Conservation (phyloP, 2,113 vertebrate species). For the Scopus umbretta region DNA sequence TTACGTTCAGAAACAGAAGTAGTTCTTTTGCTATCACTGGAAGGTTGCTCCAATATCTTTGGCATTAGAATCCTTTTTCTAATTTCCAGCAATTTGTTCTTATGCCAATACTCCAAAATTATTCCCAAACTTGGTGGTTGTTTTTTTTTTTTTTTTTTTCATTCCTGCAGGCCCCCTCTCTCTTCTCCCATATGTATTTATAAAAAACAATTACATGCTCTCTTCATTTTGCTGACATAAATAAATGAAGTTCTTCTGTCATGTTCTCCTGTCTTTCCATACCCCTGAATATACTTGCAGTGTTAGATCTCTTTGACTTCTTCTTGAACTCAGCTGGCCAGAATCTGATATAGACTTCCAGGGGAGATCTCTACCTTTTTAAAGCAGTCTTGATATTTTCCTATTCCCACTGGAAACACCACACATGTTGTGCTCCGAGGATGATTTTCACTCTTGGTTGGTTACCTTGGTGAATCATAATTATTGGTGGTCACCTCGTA, state of each 20-base stretch:
- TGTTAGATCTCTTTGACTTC: not conserved
- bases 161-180: not conserved
- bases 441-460: not conserved
- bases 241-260: not conserved
- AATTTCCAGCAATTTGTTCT: not conserved
- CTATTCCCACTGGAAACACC: not conserved
- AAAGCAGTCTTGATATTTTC: not conserved
- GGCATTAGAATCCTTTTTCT: not conserved
- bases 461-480: not conserved
- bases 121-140: not conserved
- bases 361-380: not conserved
- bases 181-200: not conserved
- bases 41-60: not conserved
- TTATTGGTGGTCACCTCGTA: not conserved
- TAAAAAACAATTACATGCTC: not conserved
- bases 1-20: not conserved
- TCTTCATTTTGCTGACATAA: not conserved
- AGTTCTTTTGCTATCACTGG: not conserved
- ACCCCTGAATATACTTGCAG: not conserved
- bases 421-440: fast-evolving
- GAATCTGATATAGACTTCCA: not conserved
- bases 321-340: not conserved
- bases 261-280: not conserved
- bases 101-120: not conserved
- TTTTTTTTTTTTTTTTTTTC: not conserved